phyloP scores from a whole-genome alignment of 1,140 invertebrate genomes.

The Lucilia cuprina region DNA sequence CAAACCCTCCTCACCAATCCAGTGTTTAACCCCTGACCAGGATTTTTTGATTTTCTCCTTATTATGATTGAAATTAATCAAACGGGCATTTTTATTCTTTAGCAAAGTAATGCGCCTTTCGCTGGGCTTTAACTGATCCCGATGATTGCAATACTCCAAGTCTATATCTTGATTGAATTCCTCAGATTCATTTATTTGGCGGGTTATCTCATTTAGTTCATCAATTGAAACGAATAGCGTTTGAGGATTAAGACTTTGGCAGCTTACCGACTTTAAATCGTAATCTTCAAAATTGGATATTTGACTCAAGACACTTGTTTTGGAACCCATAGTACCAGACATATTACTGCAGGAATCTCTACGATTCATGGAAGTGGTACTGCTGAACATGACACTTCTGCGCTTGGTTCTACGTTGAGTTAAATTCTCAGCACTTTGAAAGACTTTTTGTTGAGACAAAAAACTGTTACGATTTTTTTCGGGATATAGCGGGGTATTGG shows the following conservation, averaged over 20 bases:
- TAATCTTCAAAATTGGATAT: slow-evolving; percentile 48
- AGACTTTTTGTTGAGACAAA: slow-evolving; percentile 47
- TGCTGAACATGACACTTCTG: slow-evolving; percentile 36
- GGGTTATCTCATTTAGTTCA: slow-evolving; percentile 57
- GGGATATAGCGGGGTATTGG: slow-evolving; percentile 38
- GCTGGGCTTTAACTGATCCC: slow-evolving; percentile 56
- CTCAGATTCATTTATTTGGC: slow-evolving; percentile 60
- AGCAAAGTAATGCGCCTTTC: slow-evolving; percentile 57
- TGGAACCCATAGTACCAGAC: slow-evolving; percentile 39
- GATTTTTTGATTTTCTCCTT: slow-evolving; percentile 64
- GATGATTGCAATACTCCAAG: slow-evolving; percentile 58
- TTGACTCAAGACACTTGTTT: slow-evolving; percentile 45
- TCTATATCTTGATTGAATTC: slow-evolving; percentile 58
- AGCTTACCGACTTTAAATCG: slow-evolving; percentile 60
- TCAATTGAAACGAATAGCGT: slow-evolving; percentile 60
- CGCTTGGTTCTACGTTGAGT: slow-evolving; percentile 33
- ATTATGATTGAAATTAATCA: slow-evolving; percentile 60
- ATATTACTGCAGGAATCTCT: slow-evolving; percentile 28
- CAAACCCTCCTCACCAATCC: slow-evolving; percentile 65
- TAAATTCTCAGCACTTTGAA: slow-evolving; percentile 54
- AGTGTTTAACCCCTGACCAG: slow-evolving; percentile 65
- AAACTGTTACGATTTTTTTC: slow-evolving; percentile 41
- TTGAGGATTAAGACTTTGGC: slow-evolving; percentile 56
- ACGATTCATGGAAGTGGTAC: slow-evolving; percentile 39
- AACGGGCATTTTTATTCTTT: slow-evolving; percentile 57